Evolutionary conservation across 2,797 vertebrate genomes (phyloP).

Genomic region (Danio choprae): DNA sequence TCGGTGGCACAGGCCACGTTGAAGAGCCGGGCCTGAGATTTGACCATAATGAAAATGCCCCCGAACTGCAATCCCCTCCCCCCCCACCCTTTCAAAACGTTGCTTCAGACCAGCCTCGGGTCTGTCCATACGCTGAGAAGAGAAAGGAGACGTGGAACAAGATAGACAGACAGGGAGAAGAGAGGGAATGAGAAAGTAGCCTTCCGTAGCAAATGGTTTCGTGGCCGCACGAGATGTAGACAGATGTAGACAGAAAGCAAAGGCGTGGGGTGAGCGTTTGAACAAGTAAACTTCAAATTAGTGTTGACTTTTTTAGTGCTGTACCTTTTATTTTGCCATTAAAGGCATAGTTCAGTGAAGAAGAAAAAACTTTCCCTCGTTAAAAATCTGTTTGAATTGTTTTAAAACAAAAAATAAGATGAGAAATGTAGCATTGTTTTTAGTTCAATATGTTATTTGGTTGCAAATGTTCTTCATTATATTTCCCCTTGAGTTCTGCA

Average conservation of each 20-base stretch:
- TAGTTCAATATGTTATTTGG: background rate
- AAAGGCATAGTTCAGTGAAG: background rate
- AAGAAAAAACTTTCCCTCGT: background rate
- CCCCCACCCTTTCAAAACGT: slow-evolving; percentile 46
- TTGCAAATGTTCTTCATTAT: background rate
- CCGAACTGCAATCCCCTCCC: slow-evolving; percentile 54
- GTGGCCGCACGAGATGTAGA: slow-evolving; percentile 13
- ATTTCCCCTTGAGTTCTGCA: background rate
- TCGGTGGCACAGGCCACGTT: slow-evolving; percentile 77
- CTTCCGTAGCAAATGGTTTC: slow-evolving; percentile 47
- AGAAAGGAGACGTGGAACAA: slow-evolving; percentile 45
- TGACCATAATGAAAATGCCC: slow-evolving; percentile 82
- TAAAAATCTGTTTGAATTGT: background rate
- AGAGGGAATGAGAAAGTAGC: slow-evolving; percentile 36
- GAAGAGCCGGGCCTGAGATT: slow-evolving; percentile 77
- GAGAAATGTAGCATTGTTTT: background rate
- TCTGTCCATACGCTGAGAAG: slow-evolving; percentile 47
- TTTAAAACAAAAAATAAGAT: background rate
- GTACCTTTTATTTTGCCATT: background rate
- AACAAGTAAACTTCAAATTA: slow-evolving; percentile 33
- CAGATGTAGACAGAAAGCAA: slow-evolving; percentile 38
- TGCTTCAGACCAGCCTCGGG: slow-evolving; percentile 50
- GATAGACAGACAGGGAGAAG: slow-evolving; percentile 32
- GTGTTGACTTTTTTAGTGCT: background rate
- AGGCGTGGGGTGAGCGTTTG: slow-evolving; percentile 9